Conservation (phyloP, 2,888 invertebrate genomes). For the Nemotelus nigrinus region DNA sequence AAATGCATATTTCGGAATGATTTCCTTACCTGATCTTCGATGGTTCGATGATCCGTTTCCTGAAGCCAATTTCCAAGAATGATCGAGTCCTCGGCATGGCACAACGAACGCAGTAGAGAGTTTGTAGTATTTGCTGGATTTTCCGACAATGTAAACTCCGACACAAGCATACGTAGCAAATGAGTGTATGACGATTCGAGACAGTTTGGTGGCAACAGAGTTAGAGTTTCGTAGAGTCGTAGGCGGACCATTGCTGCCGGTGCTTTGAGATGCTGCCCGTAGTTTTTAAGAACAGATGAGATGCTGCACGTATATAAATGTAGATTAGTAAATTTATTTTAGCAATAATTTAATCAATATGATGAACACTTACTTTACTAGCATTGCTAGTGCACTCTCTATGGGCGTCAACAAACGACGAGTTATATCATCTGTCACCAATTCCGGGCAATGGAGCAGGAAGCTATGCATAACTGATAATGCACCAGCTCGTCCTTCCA, state of each 20-base stretch:
- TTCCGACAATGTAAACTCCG: slow-evolving; percentile 94
- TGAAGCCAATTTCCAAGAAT: slow-evolving; percentile 95
- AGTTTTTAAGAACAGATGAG: slow-evolving; percentile 83
- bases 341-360: background rate
- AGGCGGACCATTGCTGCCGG: slow-evolving; percentile 93
- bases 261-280: slow-evolving; percentile 92
- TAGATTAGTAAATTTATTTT: background rate
- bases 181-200: slow-evolving; percentile 89
- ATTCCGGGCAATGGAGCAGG: slow-evolving; percentile 87
- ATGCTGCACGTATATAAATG: slow-evolving; percentile 69
- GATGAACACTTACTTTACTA: slow-evolving; percentile 79
- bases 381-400: slow-evolving; percentile 94
- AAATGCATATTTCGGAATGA: too few relatives aligned
- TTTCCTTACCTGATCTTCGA: slow-evolving; percentile 90
- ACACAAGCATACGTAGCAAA: slow-evolving; percentile 88
- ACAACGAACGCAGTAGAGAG: slow-evolving; percentile 82
- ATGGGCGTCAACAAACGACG: slow-evolving; percentile 89
- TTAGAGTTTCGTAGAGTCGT: slow-evolving; percentile 88
- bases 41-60: slow-evolving; percentile 94
- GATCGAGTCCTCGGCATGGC: slow-evolving; percentile 89
- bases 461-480: slow-evolving; percentile 95
- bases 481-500: slow-evolving; percentile 96
- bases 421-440: slow-evolving; percentile 92
- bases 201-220: slow-evolving; percentile 79
- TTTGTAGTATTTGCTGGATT: slow-evolving; percentile 92